Evolutionary conservation across 2,888 invertebrate species (phyloP).

Genomic region (Philereme vetulata): DNA sequence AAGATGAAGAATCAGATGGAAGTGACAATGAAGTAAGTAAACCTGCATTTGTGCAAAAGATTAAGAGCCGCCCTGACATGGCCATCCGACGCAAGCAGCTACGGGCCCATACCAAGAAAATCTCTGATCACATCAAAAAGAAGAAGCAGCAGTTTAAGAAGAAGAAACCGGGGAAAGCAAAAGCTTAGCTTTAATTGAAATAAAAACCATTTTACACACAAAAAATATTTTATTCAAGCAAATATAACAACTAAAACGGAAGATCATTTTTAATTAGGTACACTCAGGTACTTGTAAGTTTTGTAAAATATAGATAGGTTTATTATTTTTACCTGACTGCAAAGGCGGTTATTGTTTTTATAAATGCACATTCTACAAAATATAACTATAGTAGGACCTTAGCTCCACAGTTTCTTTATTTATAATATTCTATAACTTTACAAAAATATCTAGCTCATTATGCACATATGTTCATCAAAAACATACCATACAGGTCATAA

Average conservation of each 20-base stretch:
- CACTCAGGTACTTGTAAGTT: slow-evolving; percentile 19
- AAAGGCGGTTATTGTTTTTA: background rate
- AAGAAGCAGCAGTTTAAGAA: slow-evolving; percentile 71
- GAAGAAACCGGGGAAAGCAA: slow-evolving; percentile 63
- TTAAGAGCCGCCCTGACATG: slow-evolving; percentile 69
- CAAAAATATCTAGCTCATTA: background rate
- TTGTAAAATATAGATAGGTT: background rate
- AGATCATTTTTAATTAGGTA: slow-evolving; percentile 26
- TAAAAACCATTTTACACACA: slow-evolving; percentile 51
- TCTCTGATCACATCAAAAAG: slow-evolving; percentile 77
- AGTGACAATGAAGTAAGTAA: slow-evolving; percentile 44
- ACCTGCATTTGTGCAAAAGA: slow-evolving; percentile 53
- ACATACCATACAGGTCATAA: background rate
- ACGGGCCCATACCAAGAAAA: slow-evolving; percentile 74
- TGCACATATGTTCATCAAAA: background rate
- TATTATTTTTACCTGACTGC: no score
- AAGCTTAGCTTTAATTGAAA: slow-evolving; percentile 43
- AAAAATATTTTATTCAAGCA: slow-evolving; percentile 39
- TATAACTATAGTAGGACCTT: no score
- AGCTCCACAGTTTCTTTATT: no score
- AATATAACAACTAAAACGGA: slow-evolving; percentile 26
- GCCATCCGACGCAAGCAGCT: slow-evolving; percentile 77
- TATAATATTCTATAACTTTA: background rate
- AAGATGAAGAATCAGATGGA: slow-evolving; percentile 49
- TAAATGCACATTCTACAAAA: background rate